A percentile compares a stretch with the other conserved stretches of the same genome.
Evolutionary conservation across 2,113 vertebrate genomes (phyloP).

Genomic region (Herpailurus yagouaroundi): DNA sequence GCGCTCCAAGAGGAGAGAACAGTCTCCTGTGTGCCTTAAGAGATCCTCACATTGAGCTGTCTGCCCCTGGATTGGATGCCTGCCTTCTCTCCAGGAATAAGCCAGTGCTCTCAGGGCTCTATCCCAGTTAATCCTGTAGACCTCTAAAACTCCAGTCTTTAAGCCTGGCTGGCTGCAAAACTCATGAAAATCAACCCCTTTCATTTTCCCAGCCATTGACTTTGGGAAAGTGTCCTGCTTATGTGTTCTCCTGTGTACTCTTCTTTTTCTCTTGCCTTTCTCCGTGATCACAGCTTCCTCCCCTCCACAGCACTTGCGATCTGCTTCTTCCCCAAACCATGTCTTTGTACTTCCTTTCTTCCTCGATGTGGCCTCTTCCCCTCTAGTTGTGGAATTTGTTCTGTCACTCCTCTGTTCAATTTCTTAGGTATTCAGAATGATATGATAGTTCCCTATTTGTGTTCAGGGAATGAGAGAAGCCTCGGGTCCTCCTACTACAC

Average conservation of each 20-base stretch:
- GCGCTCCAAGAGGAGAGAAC: not conserved
- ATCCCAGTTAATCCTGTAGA: not conserved
- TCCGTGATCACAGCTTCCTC: not conserved
- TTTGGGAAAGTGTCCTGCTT: not conserved
- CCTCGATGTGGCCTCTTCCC: not conserved
- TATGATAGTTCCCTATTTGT: not conserved
- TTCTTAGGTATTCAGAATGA: not conserved
- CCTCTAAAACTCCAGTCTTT: not conserved
- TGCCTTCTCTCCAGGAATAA: not conserved
- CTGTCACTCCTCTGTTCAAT: not conserved
- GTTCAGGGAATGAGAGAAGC: not conserved
- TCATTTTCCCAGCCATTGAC: not conserved
- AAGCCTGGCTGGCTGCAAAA: not conserved
- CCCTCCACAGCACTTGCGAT: not conserved
- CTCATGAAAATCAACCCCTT: not conserved
- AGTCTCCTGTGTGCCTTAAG: not conserved
- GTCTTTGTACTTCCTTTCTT: not conserved
- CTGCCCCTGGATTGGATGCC: not conserved
- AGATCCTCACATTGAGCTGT: not conserved
- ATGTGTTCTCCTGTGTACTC: not conserved
- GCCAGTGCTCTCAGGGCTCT: not conserved
- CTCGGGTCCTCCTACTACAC: not conserved
- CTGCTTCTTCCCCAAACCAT: not conserved
- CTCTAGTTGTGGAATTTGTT: not conserved
- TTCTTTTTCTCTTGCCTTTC: not conserved